These are phyloP conservation scores for Chrysaora quinquecirrha DNA, from an alignment of 30 jellyfish, hydroid and myxozoan genomes.

Conservation along the genomic window DNA sequence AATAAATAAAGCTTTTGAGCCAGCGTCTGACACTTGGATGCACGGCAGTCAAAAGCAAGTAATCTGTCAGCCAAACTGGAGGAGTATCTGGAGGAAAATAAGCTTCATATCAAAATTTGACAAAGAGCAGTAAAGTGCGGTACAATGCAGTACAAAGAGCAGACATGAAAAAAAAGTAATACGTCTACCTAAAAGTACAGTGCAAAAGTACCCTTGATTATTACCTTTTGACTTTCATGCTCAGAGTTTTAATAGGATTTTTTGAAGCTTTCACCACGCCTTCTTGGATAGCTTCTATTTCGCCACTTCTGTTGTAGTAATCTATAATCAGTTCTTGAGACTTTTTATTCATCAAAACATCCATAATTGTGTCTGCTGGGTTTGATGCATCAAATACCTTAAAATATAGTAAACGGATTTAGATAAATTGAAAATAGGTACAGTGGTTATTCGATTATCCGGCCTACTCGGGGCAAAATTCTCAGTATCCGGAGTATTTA, in stretches of 20 bases:
- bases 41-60: conserved; percentile 80
- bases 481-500: too few relatives aligned
- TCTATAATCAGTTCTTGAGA: conserved; percentile 80
- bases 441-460: too few relatives aligned
- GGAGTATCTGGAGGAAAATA: conserved; percentile 27
- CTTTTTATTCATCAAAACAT: conserved; percentile 68
- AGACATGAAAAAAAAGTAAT: too few relatives aligned
- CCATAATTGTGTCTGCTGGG: conserved; percentile 98
- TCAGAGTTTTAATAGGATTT: conserved; percentile 80
- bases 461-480: too few relatives aligned
- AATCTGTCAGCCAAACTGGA: conserved; percentile 71
- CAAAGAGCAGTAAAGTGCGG: too few relatives aligned
- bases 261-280: conserved; percentile 75
- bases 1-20: conserved; percentile 80
- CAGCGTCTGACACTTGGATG: conserved; percentile 70
- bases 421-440: too few relatives aligned
- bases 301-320: conserved; percentile 85
- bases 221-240: conserved; percentile 87
- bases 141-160: too few relatives aligned
- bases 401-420: neutral
- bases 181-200: too few relatives aligned
- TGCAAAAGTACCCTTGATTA: too few relatives aligned
- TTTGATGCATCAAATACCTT: conserved; percentile 80
- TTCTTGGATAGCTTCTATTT: conserved; percentile 74
- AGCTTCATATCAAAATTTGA: too few relatives aligned